Evolutionary conservation across 1,140 invertebrate genomes (phyloP).

Genomic region (Mercenaria mercenaria): DNA sequence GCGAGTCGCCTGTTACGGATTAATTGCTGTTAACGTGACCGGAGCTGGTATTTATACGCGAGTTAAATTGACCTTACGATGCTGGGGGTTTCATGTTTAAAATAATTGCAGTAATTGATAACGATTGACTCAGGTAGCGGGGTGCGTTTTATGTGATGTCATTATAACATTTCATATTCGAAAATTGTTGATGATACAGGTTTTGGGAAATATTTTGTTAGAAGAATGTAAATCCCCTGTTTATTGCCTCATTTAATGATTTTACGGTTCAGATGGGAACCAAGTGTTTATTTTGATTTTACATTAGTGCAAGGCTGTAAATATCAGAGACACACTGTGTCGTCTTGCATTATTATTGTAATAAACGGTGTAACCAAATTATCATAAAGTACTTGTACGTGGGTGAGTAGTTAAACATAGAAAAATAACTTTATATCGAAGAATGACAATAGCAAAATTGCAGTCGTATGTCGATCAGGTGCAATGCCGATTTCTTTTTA

Average conservation of each 20-base stretch:
- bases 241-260: not conserved
- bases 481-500: too few species aligned
- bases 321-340: not conserved
- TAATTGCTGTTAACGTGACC: not conserved
- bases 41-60: not conserved
- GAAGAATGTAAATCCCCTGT: not conserved
- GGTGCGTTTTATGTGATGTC: not conserved
- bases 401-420: too few species aligned
- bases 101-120: not conserved
- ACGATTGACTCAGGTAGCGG: not conserved
- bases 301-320: not conserved
- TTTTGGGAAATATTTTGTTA: not conserved
- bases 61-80: not conserved
- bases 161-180: not conserved
- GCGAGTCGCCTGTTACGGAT: not conserved
- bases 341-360: not conserved
- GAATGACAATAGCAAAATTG: too few species aligned
- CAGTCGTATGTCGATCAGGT: too few species aligned
- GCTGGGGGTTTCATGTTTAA: not conserved
- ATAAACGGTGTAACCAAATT: not conserved
- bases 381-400: too few species aligned
- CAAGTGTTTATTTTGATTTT: not conserved
- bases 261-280: not conserved
- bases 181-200: slow-evolving; percentile 8
- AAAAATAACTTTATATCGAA: too few species aligned